These are phyloP conservation scores for Myotis findleyi DNA, from an alignment of 2,797 vertebrate genomes.

Conservation along the genomic window DNA sequence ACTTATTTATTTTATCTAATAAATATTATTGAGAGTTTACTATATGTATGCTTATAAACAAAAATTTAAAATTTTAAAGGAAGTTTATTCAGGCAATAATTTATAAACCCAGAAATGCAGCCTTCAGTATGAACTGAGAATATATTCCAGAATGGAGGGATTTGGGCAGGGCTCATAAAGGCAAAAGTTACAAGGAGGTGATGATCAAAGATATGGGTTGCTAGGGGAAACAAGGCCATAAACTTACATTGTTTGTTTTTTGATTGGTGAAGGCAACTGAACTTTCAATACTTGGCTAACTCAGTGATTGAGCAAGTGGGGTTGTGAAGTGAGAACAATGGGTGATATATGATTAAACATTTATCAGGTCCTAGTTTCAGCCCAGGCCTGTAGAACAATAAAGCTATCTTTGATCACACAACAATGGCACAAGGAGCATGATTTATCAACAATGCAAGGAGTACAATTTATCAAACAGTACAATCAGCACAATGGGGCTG, in stretches of 20 bases:
- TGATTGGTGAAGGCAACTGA: background rate
- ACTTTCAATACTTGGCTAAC: background rate
- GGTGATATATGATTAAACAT: background rate
- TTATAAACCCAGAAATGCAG: background rate
- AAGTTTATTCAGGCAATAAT: background rate
- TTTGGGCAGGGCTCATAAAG: background rate
- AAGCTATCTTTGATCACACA: background rate
- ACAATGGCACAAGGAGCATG: background rate
- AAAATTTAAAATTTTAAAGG: background rate
- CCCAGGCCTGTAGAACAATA: background rate
- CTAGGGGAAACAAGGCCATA: background rate
- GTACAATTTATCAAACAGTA: background rate
- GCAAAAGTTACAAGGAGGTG: background rate
- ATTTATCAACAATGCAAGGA: background rate
- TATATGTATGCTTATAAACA: background rate
- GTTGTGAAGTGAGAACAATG: background rate
- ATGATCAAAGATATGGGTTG: background rate
- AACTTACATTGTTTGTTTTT: background rate
- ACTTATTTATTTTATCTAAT: background rate
- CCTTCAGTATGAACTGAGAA: background rate
- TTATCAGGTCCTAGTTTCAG: background rate
- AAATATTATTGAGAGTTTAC: background rate
- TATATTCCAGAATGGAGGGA: background rate
- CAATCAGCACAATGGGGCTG: background rate
- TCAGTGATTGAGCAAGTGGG: background rate